Conservation (phyloP, 2,113 vertebrate species). For the Elanus axillaris region DNA sequence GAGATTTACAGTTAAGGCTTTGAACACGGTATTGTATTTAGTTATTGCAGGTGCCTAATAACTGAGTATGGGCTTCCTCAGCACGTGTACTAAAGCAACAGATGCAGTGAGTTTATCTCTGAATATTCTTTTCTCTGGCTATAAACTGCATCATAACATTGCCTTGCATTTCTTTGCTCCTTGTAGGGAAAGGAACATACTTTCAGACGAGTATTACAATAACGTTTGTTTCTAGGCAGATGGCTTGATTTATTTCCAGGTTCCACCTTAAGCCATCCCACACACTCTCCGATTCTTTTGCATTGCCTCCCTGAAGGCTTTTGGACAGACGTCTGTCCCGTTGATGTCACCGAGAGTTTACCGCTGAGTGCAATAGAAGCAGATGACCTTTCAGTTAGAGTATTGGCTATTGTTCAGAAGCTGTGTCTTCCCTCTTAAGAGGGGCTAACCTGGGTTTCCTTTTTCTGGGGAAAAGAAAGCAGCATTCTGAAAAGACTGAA, state of each 20-base stretch:
- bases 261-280: not conserved
- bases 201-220: not conserved
- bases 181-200: not conserved
- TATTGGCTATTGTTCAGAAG: not conserved
- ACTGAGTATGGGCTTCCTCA: not conserved
- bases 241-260: not conserved
- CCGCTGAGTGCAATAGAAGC: not conserved
- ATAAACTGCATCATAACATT: not conserved
- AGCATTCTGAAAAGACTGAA: not conserved
- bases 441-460: not conserved
- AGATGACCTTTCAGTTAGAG: not conserved
- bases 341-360: not conserved
- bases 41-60: not conserved
- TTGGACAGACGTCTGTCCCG: not conserved
- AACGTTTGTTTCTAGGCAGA: not conserved
- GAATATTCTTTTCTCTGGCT: not conserved
- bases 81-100: not conserved
- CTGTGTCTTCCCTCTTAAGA: not conserved
- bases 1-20: not conserved
- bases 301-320: not conserved
- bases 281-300: not conserved
- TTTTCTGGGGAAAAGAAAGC: not conserved
- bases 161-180: not conserved
- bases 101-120: not conserved
- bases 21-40: not conserved